Percentiles rank a stretch among this genome's conserved stretches.
Conservation (phyloP, 1,140 invertebrate genomes). For the Lordiphosa mommai region DNA sequence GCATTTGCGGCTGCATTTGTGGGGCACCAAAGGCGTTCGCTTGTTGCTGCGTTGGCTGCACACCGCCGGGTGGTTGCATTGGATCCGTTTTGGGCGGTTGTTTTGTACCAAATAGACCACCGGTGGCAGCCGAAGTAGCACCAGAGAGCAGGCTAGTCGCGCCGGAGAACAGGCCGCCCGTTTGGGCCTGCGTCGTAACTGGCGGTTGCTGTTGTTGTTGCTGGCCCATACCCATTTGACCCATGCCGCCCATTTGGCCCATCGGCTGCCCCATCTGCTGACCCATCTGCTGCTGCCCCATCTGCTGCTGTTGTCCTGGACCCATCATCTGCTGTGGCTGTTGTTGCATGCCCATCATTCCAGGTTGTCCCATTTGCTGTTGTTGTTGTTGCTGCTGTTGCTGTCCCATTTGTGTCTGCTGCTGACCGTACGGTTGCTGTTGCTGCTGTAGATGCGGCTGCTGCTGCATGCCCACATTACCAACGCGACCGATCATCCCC, state of each 20-base stretch:
- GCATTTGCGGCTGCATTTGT: conserved; percentile 61
- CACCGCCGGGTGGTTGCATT: conserved; percentile 78
- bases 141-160: conserved; percentile 79
- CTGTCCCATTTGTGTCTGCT: conserved; percentile 70
- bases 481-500: conserved; percentile 83
- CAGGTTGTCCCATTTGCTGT: conserved; percentile 63
- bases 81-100: conserved; percentile 79
- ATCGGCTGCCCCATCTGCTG: conserved; percentile 77
- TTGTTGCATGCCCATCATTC: conserved; percentile 51
- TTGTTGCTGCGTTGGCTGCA: conserved; percentile 79
- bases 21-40: conserved; percentile 77
- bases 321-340: conserved; percentile 62
- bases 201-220: conserved; percentile 77
- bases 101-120: conserved; percentile 79
- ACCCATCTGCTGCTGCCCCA: conserved; percentile 66
- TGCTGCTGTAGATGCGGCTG: conserved; percentile 77
- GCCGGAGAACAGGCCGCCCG: conserved; percentile 77
- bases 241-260: conserved; percentile 31
- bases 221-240: conserved; percentile 56
- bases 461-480: conserved; percentile 82
- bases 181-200: conserved; percentile 63
- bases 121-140: conserved; percentile 80
- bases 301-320: conserved; percentile 64
- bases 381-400: conserved; percentile 70
- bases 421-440: conserved; percentile 73